phyloP scores from a whole-genome alignment of 2,797 vertebrate species.

The Champsocephalus gunnari region DNA sequence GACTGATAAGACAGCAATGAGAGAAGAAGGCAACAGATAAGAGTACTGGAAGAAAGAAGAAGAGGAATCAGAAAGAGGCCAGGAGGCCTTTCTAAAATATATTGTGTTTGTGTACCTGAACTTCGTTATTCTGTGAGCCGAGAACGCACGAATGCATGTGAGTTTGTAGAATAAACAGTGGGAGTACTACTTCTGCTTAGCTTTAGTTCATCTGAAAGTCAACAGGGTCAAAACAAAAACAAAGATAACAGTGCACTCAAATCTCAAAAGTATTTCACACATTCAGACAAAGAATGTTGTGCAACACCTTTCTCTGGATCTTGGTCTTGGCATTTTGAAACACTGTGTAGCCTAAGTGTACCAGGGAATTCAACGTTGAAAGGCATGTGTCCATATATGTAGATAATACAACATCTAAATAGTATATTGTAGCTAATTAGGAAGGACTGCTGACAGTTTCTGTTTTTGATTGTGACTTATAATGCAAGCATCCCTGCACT shows the following conservation, averaged over 20 bases:
- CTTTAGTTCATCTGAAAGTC: slow-evolving; percentile 38
- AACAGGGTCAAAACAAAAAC: slow-evolving; percentile 16
- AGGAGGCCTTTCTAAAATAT: slow-evolving; percentile 43
- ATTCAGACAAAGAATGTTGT: slow-evolving; percentile 1
- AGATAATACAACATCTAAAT: not conserved
- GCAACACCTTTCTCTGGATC: not conserved
- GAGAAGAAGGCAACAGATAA: slow-evolving; percentile 63
- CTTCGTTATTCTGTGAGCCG: slow-evolving; percentile 12
- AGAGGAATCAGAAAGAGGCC: slow-evolving; percentile 32
- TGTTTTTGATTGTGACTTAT: not conserved
- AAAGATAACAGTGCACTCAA: slow-evolving; percentile 29
- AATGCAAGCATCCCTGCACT: not conserved
- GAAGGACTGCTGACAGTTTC: not conserved
- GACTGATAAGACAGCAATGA: slow-evolving; percentile 64
- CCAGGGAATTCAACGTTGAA: not conserved
- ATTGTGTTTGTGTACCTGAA: slow-evolving; percentile 12
- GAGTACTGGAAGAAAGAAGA: slow-evolving; percentile 49
- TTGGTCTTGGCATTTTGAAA: not conserved
- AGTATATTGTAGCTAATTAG: not conserved
- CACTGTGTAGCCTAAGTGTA: not conserved
- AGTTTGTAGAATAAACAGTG: not conserved
- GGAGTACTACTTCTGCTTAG: slow-evolving; percentile 11
- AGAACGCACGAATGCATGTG: not conserved
- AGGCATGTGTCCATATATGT: not conserved
- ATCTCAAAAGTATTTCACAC: slow-evolving; percentile 5